Conservation (phyloP, 2,888 invertebrate genomes). For the Brassicogethes aeneus region DNA sequence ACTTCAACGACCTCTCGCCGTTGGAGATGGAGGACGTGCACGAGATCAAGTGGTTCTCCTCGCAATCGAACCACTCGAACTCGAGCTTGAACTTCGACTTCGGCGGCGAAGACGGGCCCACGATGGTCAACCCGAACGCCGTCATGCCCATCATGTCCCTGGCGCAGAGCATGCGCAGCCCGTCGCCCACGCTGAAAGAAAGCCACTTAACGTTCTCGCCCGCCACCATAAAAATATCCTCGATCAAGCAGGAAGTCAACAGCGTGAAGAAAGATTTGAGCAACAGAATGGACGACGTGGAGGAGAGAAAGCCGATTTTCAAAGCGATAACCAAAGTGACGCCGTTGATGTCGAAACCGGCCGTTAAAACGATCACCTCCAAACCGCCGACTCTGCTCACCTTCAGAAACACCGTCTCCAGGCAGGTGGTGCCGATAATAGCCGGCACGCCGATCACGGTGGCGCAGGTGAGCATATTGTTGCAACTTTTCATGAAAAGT, state of each 20-base stretch:
- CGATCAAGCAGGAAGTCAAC: constrained; percentile 41
- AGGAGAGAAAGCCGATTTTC: constrained; percentile 28
- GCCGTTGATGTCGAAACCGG: constrained; percentile 34
- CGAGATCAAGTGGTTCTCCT: constrained; percentile 48
- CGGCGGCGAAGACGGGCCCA: constrained; percentile 55
- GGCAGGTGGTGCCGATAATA: constrained; percentile 19
- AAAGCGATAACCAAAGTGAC: constrained; percentile 36
- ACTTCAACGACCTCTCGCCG: constrained; percentile 54
- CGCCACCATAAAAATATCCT: constrained; percentile 55
- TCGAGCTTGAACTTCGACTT: constrained; percentile 61
- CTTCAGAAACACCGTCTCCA: constrained; percentile 29
- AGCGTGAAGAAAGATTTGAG: constrained; percentile 59
- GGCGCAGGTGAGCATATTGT: too few relatives aligned
- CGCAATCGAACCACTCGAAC: constrained; percentile 48
- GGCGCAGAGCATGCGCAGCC: constrained; percentile 39
- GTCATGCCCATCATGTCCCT: constrained; percentile 73
- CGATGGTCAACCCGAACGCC: constrained; percentile 82
- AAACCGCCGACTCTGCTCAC: constrained; percentile 25
- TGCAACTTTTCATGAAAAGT: too few relatives aligned
- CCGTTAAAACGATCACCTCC: constrained; percentile 30
- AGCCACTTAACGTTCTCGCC: constrained; percentile 67
- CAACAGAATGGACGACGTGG: constrained; percentile 44
- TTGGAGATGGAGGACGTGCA: constrained; percentile 60
- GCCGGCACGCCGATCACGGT: constrained; percentile 29
- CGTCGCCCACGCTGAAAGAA: constrained; percentile 57